These are phyloP conservation scores for Dromaius novaehollandiae DNA, from an alignment of 2,113 vertebrate genomes.

Conservation along the genomic window DNA sequence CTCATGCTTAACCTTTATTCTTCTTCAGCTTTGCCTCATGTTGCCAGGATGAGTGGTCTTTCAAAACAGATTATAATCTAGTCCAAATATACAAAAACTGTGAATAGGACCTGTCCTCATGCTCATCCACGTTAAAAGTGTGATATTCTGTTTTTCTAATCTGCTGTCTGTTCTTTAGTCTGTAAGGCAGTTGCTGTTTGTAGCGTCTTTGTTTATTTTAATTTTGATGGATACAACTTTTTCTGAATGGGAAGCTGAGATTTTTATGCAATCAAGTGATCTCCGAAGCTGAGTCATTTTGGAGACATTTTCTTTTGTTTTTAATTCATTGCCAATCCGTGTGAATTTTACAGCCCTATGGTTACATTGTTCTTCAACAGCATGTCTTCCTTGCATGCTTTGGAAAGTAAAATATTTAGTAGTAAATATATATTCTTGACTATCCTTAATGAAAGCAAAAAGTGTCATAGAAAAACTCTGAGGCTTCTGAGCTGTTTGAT, in stretches of 20 bases:
- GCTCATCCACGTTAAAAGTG: not conserved
- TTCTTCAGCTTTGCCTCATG: not conserved
- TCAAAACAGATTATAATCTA: not conserved
- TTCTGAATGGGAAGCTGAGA: not conserved
- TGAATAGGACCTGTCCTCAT: not conserved
- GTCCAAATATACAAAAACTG: not conserved
- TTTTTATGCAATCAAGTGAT: slow-evolving; percentile 1
- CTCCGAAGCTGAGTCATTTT: slow-evolving; percentile 2
- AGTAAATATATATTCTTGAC: not conserved
- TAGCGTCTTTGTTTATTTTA: not conserved
- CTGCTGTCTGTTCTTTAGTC: not conserved
- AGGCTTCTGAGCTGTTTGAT: not conserved
- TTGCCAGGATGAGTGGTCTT: not conserved
- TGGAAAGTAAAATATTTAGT: not conserved
- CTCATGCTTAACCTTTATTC: not conserved
- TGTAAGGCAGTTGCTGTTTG: not conserved
- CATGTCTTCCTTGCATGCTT: not conserved
- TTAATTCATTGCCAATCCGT: slow-evolving; percentile 2
- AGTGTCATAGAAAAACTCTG: not conserved
- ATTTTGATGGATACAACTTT: not conserved
- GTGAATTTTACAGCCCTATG: not conserved
- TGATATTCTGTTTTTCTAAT: not conserved
- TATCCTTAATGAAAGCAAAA: not conserved
- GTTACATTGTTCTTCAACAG: not conserved
- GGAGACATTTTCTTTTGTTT: not conserved